Percentiles rank a stretch among this genome's conserved stretches.
These are phyloP conservation scores for Sebastiscus tertius DNA, from an alignment of 2,797 vertebrate genomes.

Conservation along the genomic window DNA sequence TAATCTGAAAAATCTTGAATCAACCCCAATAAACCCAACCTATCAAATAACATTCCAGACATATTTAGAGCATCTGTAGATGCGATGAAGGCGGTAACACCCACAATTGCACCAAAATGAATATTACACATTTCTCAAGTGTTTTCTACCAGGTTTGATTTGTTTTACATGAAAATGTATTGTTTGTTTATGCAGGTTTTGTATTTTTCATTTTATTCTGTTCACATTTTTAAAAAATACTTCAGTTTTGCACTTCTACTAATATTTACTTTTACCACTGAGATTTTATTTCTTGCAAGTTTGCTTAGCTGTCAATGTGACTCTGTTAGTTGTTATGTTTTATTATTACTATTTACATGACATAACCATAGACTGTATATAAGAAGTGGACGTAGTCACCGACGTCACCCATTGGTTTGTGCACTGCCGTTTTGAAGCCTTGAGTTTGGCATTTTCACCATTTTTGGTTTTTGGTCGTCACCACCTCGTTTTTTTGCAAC, in stretches of 20 bases:
- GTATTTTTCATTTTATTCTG: not conserved
- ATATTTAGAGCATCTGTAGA: conserved; percentile 52
- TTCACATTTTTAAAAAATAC: not conserved
- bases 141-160: conserved; percentile 1
- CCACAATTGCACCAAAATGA: conserved; percentile 33
- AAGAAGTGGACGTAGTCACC: not conserved
- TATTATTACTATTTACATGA: not conserved
- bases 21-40: not conserved
- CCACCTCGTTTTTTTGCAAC: not conserved
- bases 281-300: not conserved
- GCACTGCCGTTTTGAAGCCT: not conserved
- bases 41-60: conserved; percentile 44
- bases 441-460: not conserved
- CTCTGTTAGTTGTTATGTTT: not conserved
- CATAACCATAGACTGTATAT: not conserved
- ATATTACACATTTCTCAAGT: conserved; percentile 26
- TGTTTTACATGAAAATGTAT: not conserved
- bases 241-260: not conserved
- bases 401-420: not conserved
- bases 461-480: not conserved
- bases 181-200: not conserved
- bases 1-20: conserved; percentile 27
- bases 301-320: not conserved
- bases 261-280: not conserved
- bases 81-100: conserved; percentile 28